Evolutionary conservation across 1,140 invertebrate genomes (phyloP).

Genomic region (Apis cerana): DNA sequence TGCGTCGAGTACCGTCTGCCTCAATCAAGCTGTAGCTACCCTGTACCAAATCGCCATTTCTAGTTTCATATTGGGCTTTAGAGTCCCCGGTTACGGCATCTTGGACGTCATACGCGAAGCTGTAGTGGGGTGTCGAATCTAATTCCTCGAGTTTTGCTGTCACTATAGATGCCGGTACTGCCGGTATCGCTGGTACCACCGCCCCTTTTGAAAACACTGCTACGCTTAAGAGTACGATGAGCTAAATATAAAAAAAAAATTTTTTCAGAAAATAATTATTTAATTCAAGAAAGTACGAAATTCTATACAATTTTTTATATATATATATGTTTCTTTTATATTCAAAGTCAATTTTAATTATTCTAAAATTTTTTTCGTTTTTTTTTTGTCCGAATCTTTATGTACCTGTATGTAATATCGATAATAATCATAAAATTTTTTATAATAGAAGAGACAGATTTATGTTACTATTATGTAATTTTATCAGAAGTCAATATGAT

Average conservation of each 20-base stretch:
- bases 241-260: constrained; percentile 47
- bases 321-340: too few species aligned
- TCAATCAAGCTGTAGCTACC: constrained; percentile 83
- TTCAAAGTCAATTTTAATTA: too few species aligned
- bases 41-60: constrained; percentile 83
- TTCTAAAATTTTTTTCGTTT: too few species aligned
- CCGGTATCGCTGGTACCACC: constrained; percentile 66
- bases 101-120: constrained; percentile 77
- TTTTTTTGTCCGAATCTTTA: too few species aligned
- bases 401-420: too few species aligned
- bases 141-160: constrained; percentile 71
- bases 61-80: constrained; percentile 85
- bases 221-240: constrained; percentile 69
- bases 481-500: too few species aligned
- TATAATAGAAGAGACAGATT: too few species aligned
- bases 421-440: too few species aligned
- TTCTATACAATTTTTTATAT: too few species aligned
- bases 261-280: background rate
- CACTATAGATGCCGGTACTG: constrained; percentile 36
- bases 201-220: constrained; percentile 61
- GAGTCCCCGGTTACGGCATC: constrained; percentile 83
- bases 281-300: too few species aligned
- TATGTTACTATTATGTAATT: too few species aligned
- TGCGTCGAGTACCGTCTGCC: constrained; percentile 85
- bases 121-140: constrained; percentile 74